Base-by-base conservation (phyloP, 2,113 vertebrate species). In the Camelus bactrianus region DNA sequence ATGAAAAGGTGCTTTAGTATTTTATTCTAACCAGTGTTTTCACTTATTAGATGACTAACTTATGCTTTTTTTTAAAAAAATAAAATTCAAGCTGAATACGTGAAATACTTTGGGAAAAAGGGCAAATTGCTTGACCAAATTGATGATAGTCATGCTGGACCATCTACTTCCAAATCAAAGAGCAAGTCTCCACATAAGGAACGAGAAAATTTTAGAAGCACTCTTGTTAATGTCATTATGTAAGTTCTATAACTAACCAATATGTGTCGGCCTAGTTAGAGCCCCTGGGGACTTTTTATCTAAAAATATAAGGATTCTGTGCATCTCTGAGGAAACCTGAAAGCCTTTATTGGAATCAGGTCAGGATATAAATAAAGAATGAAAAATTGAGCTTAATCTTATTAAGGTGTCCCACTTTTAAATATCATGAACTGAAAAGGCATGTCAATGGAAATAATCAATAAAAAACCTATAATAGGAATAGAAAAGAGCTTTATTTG, bases 181-280 rank as follows among this genome's bases (percentile, higher is more conserved):
- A 93, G 77, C 86, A 98, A 90, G 22, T 96, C 90, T 89, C 96
- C 96, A 64, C 96, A 97, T 60, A 98, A 96, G 84, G 97, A 93
- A 0, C 97, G 97, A 3, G 98, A 98, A 93, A 95, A 97, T 77
- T 98, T 99, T 52, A 98, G 99, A 89, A 98, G 98, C 86, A 89
- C 98, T 56, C 98, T 99, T 19, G 98, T 99, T 95, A 98, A 98
- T 84, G 97, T 99, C 52, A 97, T 99, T 60, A 97, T 98, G 98
- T 99, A 96, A 98, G 98, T 97, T 67, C 38, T 2, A 0, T 38
- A 17, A 60, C 79, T 76, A 52, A 38, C 15, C 20, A 12, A 14
- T 19, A 12, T 28, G 24, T 30, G 14, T 65, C 52, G 64, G 1
- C 15, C 62, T 64, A 5, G 8, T 17, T 72, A 30, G 50, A 84